phyloP scores from a whole-genome alignment of 2,888 invertebrate species.

The Macaria notata region DNA sequence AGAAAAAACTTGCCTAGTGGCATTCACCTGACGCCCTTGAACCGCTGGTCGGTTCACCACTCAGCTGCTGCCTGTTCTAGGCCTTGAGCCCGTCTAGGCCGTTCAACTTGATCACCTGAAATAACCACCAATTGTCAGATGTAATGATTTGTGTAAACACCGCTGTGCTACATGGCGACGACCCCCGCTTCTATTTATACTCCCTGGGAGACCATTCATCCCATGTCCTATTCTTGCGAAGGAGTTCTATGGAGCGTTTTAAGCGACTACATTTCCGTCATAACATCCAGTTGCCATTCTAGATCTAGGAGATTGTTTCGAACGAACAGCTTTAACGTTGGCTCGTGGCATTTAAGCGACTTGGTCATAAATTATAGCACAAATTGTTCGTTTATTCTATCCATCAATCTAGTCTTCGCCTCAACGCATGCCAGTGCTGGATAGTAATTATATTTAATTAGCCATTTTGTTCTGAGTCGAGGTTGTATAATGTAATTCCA shows the following conservation, averaged over 20 bases:
- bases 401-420: constrained; percentile 33
- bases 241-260: constrained; percentile 34
- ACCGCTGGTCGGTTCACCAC: constrained; percentile 68
- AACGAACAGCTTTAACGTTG: constrained; percentile 27
- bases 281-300: constrained; percentile 1
- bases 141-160: constrained; percentile 38
- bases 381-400: constrained; percentile 40
- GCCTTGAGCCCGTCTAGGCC: constrained; percentile 71
- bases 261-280: constrained; percentile 10
- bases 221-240: constrained; percentile 43
- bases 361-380: constrained; percentile 37
- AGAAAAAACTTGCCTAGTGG: constrained; percentile 71
- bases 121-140: constrained; percentile 45
- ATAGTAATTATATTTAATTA: constrained; percentile 39
- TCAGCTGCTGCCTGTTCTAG: constrained; percentile 69
- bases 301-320: constrained; percentile 6
- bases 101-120: constrained; percentile 64
- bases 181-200: constrained; percentile 31
- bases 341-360: constrained; percentile 35
- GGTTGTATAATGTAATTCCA: constrained; percentile 20
- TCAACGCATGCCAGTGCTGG: constrained; percentile 31
- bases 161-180: constrained; percentile 35
- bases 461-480: constrained; percentile 30
- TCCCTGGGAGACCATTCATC: constrained; percentile 42
- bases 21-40: constrained; percentile 79